Percentiles rank a stretch among this genome's conserved stretches.
phyloP scores from a whole-genome alignment of 1,140 invertebrate species.

The Lordiphosa mommai region DNA sequence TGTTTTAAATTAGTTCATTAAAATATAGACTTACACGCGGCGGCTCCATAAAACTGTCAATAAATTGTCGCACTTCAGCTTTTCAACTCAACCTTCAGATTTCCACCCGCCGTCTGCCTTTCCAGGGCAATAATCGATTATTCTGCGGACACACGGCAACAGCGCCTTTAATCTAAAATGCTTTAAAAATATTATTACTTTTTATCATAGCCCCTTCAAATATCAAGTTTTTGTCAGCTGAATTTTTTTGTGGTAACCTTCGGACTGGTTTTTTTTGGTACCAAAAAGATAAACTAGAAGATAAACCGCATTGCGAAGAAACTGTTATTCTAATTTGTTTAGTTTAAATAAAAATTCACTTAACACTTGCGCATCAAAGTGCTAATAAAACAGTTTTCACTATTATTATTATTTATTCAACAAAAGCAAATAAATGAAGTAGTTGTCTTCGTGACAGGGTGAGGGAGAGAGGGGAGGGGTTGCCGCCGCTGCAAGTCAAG shows the following conservation, averaged over 20 bases:
- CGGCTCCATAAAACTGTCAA: conserved; percentile 5
- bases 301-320: not conserved
- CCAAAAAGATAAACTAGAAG: no score
- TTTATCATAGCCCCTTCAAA: conserved; percentile 16
- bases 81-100: no score
- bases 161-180: conserved; percentile 25
- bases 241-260: conserved; percentile 4
- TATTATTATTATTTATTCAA: conserved; percentile 17
- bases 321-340: not conserved
- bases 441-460: conserved; percentile 26
- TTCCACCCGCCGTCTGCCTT: conserved; percentile 3
- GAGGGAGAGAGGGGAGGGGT: no score
- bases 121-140: conserved; percentile 61
- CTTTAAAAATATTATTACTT: conserved; percentile 5
- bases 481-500: conserved; percentile 32
- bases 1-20: conserved; percentile 17
- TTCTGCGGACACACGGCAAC: conserved; percentile 28
- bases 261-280: not conserved
- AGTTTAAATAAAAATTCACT: conserved; percentile 2
- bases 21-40: conserved; percentile 27
- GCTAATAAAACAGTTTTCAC: conserved; percentile 27
- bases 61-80: conserved; percentile 12
- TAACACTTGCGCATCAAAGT: conserved; percentile 26
- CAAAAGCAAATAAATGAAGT: conserved; percentile 17
- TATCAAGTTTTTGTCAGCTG: not conserved